These are phyloP conservation scores for Trachelus troglodyta DNA, from an alignment of 2,888 invertebrate species.

Conservation along the genomic window DNA sequence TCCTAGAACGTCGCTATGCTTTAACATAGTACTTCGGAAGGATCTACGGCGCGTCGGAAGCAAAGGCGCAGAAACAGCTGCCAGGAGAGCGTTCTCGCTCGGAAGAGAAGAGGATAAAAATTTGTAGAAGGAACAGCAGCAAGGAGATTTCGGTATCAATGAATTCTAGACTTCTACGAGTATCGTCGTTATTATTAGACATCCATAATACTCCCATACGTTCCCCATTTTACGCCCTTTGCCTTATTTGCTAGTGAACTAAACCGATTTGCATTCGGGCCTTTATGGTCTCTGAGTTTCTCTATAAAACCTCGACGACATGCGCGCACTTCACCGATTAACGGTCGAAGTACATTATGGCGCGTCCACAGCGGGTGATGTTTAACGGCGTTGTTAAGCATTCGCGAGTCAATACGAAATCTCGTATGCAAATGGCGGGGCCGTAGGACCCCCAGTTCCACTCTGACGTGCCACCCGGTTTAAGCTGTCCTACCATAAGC, in stretches of 20 bases:
- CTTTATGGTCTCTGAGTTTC: not conserved
- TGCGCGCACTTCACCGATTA: slow-evolving; percentile 4
- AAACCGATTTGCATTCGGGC: not conserved
- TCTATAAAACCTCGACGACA: slow-evolving; percentile 4
- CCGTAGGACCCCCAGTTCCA: slow-evolving; percentile 16
- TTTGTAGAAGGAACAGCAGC: not conserved
- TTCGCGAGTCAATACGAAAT: slow-evolving; percentile 36
- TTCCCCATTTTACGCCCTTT: not conserved
- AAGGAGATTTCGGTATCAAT: not conserved
- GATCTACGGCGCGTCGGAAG: not conserved
- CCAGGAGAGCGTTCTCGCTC: not conserved
- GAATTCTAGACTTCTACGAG: not conserved
- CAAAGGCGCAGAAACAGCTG: not conserved
- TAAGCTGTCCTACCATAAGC: not conserved
- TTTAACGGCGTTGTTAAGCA: slow-evolving; percentile 34
- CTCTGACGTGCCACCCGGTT: slow-evolving; percentile 9
- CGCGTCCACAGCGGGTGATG: slow-evolving; percentile 7
- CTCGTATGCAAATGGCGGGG: slow-evolving; percentile 41
- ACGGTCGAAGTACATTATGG: slow-evolving; percentile 10
- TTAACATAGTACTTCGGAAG: not conserved
- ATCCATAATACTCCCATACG: not conserved
- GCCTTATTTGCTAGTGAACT: not conserved
- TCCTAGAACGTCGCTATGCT: not conserved
- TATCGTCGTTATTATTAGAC: not conserved
- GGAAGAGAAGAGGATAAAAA: not conserved